Base-by-base conservation (phyloP, 2,888 invertebrate species). In the Trichacis sp. region DNA sequence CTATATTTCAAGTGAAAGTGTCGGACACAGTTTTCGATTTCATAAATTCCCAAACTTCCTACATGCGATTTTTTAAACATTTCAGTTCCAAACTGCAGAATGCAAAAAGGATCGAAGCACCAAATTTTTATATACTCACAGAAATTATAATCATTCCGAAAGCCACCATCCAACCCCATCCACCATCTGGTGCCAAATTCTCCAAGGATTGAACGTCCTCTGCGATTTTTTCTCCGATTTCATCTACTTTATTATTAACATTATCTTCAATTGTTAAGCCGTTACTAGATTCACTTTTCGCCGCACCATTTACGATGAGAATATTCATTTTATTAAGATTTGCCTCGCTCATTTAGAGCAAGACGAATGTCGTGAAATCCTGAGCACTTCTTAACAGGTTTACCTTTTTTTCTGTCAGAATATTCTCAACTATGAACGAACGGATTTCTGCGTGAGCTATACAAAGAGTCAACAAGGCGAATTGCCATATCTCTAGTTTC, bases 131-230 rank as follows among this genome's bases (percentile, higher is more conserved):
- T 24, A 8, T 24, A 91, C 93, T 92, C 85, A 94, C 93, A 87
- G 93, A 94, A 75, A 93, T 92, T 82, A 94, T 86, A 82, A 93
- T 92, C 79, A 93, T 93, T 74, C 94, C 94, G 68, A 94, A 85
- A 70, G 93, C 92, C 66, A 93, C 93, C 86, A 94, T 89, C 94
- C 94, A 95, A 55, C 94, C 95, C 93, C 93, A 95, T 53, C 94
- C 94, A 51, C 94, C 94, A 81, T 95, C 94, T 43, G 94, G 94
- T 30, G 94, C 92, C 71, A 40, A 2, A 2, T 62, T 51, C 17
- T 64, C 63, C 2, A 20, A 19, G 19, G 51, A 1, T 12, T 18
- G 17, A 9, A 8, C 17, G n/a, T 48, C 12, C 8, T 30, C 33
- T 1, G 20, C 14, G 6, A 47, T 47, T 1, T 49, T 40, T 14